Percentiles rank a stretch among this genome's conserved stretches.
Evolutionary conservation across 2,113 vertebrate species (phyloP).

Genomic region (Alaudala cheleensis): DNA sequence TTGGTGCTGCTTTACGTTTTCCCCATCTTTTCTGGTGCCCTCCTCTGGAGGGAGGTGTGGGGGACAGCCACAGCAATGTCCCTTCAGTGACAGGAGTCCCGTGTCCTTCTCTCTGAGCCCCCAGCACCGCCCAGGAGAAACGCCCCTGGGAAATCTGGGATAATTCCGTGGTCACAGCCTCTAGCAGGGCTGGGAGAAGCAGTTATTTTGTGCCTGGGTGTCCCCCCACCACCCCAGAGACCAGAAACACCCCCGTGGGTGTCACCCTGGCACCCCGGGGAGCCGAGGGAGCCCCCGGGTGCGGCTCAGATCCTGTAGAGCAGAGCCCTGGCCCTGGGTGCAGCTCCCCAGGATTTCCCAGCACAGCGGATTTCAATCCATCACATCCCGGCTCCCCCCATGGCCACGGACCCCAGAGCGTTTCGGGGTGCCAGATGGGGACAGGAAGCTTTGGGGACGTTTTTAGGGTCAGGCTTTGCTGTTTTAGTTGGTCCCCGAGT

Average conservation of each 20-base stretch:
- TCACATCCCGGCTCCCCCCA: accelerated
- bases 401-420: accelerated
- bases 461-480: background rate
- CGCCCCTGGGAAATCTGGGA: accelerated
- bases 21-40: background rate
- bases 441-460: background rate
- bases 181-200: accelerated
- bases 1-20: background rate
- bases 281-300: background rate
- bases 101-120: background rate
- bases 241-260: accelerated
- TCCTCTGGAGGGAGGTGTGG: background rate
- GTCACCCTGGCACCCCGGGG: background rate
- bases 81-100: accelerated
- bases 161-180: accelerated
- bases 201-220: background rate
- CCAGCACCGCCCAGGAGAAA: background rate
- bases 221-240: background rate
- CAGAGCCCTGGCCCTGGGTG: too few species aligned
- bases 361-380: background rate
- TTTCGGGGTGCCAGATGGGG: accelerated
- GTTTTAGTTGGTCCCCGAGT: background rate
- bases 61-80: accelerated
- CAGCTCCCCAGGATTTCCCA: background rate
- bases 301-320: background rate